These are phyloP conservation scores for Amblyteles armatorius DNA, from an alignment of 2,888 invertebrate genomes.

Conservation along the genomic window DNA sequence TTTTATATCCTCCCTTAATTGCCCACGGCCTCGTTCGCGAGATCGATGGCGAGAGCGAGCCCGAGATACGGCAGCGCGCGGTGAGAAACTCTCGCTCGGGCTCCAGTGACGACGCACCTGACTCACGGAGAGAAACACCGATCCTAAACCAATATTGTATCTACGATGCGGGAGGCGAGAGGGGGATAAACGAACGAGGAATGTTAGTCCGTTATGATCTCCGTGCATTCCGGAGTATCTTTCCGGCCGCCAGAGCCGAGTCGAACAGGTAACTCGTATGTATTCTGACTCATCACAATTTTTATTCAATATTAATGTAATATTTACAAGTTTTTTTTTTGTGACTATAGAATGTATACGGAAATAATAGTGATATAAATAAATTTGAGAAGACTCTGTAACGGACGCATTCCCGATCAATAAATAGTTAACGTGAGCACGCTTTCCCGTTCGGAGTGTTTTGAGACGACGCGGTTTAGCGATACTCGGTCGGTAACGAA, in stretches of 20 bases:
- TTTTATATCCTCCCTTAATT: constrained; percentile 60
- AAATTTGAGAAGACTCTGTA: constrained; percentile 34
- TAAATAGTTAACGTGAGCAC: constrained; percentile 50
- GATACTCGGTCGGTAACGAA: not conserved
- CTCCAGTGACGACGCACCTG: constrained; percentile 20
- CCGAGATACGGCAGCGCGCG: constrained; percentile 6
- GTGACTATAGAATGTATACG: constrained; percentile 37
- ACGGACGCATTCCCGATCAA: constrained; percentile 51
- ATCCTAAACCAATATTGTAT: constrained; percentile 60
- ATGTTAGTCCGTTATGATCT: constrained; percentile 18
- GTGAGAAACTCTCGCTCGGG: constrained; percentile 25
- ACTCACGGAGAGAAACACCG: constrained; percentile 30
- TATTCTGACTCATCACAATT: constrained; percentile 52
- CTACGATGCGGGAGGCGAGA: not conserved
- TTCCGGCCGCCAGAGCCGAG: not conserved
- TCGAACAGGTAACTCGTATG: not conserved
- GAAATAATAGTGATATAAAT: constrained; percentile 46
- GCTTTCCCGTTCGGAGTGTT: not conserved
- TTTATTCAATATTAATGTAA: constrained; percentile 33
- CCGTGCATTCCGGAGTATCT: not conserved
- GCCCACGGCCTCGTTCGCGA: constrained; percentile 48
- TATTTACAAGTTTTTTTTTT: constrained; percentile 48
- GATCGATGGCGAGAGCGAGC: constrained; percentile 41
- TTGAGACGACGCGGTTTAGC: no score
- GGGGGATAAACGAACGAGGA: constrained; percentile 29